phyloP scores from a whole-genome alignment of 2,797 vertebrate genomes.

The Gallinago nigripennis region DNA sequence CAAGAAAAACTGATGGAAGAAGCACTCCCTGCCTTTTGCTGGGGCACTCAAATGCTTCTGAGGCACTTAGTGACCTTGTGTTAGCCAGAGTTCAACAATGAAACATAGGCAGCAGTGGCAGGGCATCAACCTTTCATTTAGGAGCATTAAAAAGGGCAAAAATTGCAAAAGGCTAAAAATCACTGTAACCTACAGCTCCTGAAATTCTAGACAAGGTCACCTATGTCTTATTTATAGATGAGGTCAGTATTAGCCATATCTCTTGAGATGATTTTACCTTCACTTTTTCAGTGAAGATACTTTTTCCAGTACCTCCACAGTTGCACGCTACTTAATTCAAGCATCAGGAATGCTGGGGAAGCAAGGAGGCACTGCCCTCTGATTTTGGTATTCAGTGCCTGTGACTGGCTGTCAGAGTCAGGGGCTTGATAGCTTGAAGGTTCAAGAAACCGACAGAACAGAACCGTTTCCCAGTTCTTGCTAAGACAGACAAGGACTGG shows the following conservation, averaged over 20 bases:
- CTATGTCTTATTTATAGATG: background rate
- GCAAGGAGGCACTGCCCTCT: background rate
- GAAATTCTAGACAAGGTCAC: background rate
- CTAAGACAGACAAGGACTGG: background rate
- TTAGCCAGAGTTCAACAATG: background rate
- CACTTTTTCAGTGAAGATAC: background rate
- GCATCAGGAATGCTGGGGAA: background rate
- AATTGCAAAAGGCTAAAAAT: background rate
- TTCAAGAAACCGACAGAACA: background rate
- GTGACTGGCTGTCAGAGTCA: background rate
- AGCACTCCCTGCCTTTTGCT: background rate
- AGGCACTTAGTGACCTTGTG: background rate
- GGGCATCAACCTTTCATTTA: background rate
- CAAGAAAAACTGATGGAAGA: background rate
- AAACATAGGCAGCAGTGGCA: background rate
- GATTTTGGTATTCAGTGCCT: background rate
- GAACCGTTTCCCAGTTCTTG: background rate
- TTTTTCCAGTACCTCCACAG: background rate
- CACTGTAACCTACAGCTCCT: background rate
- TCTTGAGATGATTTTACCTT: background rate
- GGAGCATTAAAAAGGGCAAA: conserved; percentile 3
- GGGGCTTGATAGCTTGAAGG: background rate
- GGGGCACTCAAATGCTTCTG: background rate
- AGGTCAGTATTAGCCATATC: background rate
- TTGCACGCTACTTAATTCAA: background rate